Evolutionary conservation across 2,888 invertebrate genomes (phyloP).

Genomic region (Acanthopleura granulata): DNA sequence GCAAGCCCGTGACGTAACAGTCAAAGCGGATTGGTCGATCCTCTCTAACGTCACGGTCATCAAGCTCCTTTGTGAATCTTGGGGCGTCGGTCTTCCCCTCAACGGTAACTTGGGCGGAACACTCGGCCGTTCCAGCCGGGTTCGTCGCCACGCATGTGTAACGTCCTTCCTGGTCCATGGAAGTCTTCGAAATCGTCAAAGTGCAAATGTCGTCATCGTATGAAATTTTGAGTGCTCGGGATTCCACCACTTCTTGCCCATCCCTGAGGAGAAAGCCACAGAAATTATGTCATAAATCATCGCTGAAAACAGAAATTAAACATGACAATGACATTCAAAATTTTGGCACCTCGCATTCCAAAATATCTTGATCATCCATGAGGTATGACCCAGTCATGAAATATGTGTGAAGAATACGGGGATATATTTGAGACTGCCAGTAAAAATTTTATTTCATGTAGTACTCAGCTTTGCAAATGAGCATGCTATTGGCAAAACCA

Average conservation of each 20-base stretch:
- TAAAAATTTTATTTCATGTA: too few species aligned
- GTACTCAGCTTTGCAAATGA: too few species aligned
- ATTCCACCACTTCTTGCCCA: conserved; percentile 67
- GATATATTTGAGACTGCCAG: too few species aligned
- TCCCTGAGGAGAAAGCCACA: conserved; percentile 27
- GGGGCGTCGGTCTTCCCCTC: conserved; percentile 76
- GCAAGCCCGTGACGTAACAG: conserved; percentile 84
- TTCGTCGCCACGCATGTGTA: conserved; percentile 95
- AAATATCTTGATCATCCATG: too few species aligned
- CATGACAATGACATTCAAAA: too few species aligned
- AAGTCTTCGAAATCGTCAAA: conserved; percentile 52
- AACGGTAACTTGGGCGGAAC: conserved; percentile 78
- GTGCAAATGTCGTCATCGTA: conserved; percentile 73
- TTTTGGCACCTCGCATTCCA: too few species aligned
- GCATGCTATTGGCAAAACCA: too few species aligned
- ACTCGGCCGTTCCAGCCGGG: conserved; percentile 86
- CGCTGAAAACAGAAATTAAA: too few species aligned
- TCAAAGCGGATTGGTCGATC: conserved; percentile 65
- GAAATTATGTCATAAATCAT: too few species aligned
- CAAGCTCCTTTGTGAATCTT: conserved; percentile 55
- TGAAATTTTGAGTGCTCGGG: conserved; percentile 81
- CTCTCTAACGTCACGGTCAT: conserved; percentile 61
- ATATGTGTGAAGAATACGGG: too few species aligned
- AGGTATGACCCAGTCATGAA: too few species aligned
- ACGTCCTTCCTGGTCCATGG: conserved; percentile 76